phyloP scores from a whole-genome alignment of 2,888 invertebrate genomes.

The Drosophila phalerata region DNA sequence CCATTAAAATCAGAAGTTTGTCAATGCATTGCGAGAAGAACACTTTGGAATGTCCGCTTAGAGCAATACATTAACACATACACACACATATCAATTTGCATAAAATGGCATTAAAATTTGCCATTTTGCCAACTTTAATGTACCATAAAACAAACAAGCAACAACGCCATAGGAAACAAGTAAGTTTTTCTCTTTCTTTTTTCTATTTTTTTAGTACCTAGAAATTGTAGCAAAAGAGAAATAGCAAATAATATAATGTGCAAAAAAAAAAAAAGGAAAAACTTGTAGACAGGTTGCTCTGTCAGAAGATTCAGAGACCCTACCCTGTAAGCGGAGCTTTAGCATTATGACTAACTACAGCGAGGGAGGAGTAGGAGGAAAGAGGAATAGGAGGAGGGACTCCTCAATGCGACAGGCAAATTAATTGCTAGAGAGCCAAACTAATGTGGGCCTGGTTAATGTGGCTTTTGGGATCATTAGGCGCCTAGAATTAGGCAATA shows the following conservation, averaged over 20 bases:
- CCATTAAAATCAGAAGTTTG: constrained; percentile 55
- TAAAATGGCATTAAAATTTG: constrained; percentile 78
- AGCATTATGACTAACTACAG: constrained; percentile 19
- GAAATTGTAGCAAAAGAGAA: constrained; percentile 57
- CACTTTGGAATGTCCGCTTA: constrained; percentile 56
- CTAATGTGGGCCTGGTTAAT: constrained; percentile 69
- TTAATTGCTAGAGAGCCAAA: constrained; percentile 52
- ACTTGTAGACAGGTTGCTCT: constrained; percentile 32
- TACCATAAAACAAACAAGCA: constrained; percentile 68
- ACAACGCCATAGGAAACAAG: constrained; percentile 51
- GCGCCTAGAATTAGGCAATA: constrained; percentile 56
- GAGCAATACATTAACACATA: constrained; percentile 24
- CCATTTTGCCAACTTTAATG: constrained; percentile 77
- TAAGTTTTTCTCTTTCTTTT: constrained; percentile 29
- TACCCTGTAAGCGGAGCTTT: constrained; percentile 22
- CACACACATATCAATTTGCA: constrained; percentile 58
- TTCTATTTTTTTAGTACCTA: constrained; percentile 31
- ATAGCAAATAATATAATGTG: constrained; percentile 45
- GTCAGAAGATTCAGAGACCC: constrained; percentile 4
- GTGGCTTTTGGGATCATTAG: constrained; percentile 60
- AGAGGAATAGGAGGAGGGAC: neutral
- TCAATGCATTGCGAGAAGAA: constrained; percentile 45
- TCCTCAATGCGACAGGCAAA: constrained; percentile 42
- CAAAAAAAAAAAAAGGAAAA: constrained; percentile 31
- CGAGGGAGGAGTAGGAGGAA: neutral